Conservation (phyloP, 2,113 vertebrate genomes). For the Brachyhypopomus gauderio region DNA sequence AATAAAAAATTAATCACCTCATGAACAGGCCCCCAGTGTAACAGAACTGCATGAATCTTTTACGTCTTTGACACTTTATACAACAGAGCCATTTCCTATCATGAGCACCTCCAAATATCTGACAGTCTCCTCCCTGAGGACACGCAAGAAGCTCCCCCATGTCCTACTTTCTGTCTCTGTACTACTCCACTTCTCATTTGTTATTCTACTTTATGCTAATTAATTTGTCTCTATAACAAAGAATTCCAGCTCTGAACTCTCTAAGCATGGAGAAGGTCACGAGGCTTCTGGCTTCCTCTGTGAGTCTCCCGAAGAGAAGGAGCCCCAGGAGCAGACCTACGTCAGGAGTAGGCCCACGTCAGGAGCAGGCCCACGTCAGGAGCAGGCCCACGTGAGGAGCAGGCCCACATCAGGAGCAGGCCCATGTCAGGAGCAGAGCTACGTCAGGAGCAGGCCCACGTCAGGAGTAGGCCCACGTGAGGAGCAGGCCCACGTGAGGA, state of each 20-base stretch:
- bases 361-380: too few species aligned
- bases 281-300: not conserved
- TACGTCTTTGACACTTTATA: not conserved
- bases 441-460: too few species aligned
- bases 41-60: not conserved
- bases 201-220: not conserved
- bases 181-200: not conserved
- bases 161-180: not conserved
- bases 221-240: not conserved
- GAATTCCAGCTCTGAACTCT: not conserved
- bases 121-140: not conserved
- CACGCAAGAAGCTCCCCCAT: not conserved
- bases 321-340: too few species aligned
- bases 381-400: too few species aligned
- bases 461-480: too few species aligned
- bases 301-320: not conserved
- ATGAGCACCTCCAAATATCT: not conserved
- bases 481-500: too few species aligned
- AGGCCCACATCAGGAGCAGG: too few species aligned
- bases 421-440: too few species aligned
- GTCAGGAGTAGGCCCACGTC: too few species aligned
- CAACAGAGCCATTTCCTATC: not conserved
- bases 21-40: not conserved
- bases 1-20: not conserved
- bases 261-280: not conserved